A percentile compares a stretch with the other conserved stretches of the same genome.
Conservation (phyloP, 1,140 invertebrate species). For the Drusus annulatus region DNA sequence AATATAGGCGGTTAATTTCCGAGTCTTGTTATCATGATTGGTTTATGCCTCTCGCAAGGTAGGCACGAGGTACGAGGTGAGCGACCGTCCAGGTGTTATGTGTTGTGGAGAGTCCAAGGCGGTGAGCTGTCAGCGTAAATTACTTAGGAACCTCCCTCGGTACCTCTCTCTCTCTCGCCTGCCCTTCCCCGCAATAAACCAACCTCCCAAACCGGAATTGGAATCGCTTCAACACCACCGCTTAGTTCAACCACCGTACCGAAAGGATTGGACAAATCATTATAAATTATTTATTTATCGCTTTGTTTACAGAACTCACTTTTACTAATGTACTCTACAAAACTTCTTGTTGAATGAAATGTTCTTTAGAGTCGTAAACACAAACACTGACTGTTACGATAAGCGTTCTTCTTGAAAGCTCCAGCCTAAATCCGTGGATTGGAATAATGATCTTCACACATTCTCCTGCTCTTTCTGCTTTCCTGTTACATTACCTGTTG, state of each 20-base stretch:
- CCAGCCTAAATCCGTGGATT: background rate
- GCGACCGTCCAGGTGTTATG: slow-evolving; percentile 38
- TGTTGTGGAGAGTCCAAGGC: slow-evolving; percentile 39
- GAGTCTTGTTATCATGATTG: slow-evolving; percentile 36
- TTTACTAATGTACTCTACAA: background rate
- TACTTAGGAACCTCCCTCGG: slow-evolving; percentile 34
- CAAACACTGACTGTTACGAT: background rate
- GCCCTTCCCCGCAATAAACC: background rate
- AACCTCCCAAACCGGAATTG: background rate
- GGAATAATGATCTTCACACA: background rate
- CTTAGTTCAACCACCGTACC: background rate
- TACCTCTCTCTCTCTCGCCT: background rate
- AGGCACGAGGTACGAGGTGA: slow-evolving; percentile 8
- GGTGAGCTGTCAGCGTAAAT: slow-evolving; percentile 53
- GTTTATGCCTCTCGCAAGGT: slow-evolving; percentile 33
- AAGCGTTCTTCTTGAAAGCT: background rate
- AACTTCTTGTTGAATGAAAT: no score
- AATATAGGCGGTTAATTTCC: slow-evolving; percentile 32
- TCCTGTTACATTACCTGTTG: slow-evolving; percentile 9
- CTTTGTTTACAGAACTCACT: background rate
- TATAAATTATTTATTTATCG: background rate
- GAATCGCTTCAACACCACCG: background rate
- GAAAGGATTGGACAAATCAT: background rate
- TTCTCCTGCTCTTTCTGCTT: background rate
- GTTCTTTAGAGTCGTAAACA: no score